Evolutionary conservation across 2,888 invertebrate species (phyloP).

Genomic region (Daptonema setosum): DNA sequence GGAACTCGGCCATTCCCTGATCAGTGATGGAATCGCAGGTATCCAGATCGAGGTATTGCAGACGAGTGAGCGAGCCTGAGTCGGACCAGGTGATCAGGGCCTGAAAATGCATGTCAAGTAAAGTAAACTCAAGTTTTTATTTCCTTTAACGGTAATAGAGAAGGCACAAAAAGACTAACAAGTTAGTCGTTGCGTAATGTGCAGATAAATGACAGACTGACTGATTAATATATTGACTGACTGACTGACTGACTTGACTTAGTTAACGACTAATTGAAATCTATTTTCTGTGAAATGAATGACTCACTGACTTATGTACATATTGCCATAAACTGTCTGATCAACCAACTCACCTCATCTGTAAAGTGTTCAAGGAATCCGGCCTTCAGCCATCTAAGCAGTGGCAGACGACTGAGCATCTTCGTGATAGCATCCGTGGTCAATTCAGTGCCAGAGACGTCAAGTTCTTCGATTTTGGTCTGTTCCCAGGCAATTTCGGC

Average conservation of each 20-base stretch:
- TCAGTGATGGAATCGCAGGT: conserved; percentile 84
- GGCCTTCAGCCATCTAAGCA: conserved; percentile 66
- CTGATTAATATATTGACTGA: too few species aligned
- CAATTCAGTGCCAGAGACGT: conserved; percentile 86
- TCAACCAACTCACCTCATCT: conserved; percentile 45
- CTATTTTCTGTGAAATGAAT: too few species aligned
- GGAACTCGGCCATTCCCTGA: conserved; percentile 68
- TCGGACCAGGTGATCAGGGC: conserved; percentile 74
- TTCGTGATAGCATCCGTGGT: conserved; percentile 76
- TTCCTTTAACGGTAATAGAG: too few species aligned
- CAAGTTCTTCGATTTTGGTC: conserved; percentile 65
- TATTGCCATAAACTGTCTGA: too few species aligned
- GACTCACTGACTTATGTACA: too few species aligned
- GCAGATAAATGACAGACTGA: too few species aligned
- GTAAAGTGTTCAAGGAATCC: conserved; percentile 94
- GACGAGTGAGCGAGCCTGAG: conserved; percentile 47
- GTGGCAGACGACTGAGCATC: conserved; percentile 64
- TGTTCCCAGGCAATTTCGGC: conserved; percentile 97
- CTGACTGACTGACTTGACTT: too few species aligned
- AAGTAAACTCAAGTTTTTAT: too few species aligned
- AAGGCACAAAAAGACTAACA: too few species aligned
- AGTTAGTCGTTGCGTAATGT: too few species aligned
- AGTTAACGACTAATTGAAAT: too few species aligned
- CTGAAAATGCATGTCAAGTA: conserved; percentile 29
- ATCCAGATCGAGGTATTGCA: conserved; percentile 73